Conservation (phyloP, 2,113 vertebrate species). For the Micronycteris hirsuta region DNA sequence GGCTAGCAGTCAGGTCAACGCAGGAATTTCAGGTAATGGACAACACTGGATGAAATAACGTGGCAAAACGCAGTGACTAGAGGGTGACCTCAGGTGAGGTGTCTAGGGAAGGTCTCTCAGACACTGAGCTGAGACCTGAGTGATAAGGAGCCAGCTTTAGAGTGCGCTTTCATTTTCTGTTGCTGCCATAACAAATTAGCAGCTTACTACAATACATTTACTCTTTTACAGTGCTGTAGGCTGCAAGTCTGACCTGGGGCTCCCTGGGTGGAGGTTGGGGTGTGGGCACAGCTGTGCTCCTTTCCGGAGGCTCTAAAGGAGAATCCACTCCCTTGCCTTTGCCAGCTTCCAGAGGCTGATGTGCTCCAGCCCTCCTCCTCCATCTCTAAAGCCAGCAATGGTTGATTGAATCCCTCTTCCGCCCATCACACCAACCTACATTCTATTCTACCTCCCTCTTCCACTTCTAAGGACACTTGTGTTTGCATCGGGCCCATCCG, state of each 20-base stretch:
- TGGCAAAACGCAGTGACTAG: not conserved
- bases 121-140: not conserved
- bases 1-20: not conserved
- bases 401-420: not conserved
- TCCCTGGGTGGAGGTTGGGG: not conserved
- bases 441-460: not conserved
- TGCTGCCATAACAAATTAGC: not conserved
- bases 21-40: not conserved
- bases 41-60: not conserved
- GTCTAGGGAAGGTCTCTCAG: not conserved
- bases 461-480: not conserved
- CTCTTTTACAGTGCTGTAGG: not conserved
- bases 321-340: no score
- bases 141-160: not conserved
- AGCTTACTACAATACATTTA: not conserved
- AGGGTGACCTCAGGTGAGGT: not conserved
- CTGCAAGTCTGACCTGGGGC: not conserved
- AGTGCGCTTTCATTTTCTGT: not conserved
- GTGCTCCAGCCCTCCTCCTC: not conserved
- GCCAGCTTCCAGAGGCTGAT: not conserved
- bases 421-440: accelerated
- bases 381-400: not conserved
- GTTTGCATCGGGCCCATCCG: accelerated
- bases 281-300: accelerated
- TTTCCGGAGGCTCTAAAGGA: not conserved